Evolutionary conservation across 2,888 invertebrate genomes (phyloP), one percentile per base, ranked within the genome.

Genomic region (Tenodera sinensis): DNA sequence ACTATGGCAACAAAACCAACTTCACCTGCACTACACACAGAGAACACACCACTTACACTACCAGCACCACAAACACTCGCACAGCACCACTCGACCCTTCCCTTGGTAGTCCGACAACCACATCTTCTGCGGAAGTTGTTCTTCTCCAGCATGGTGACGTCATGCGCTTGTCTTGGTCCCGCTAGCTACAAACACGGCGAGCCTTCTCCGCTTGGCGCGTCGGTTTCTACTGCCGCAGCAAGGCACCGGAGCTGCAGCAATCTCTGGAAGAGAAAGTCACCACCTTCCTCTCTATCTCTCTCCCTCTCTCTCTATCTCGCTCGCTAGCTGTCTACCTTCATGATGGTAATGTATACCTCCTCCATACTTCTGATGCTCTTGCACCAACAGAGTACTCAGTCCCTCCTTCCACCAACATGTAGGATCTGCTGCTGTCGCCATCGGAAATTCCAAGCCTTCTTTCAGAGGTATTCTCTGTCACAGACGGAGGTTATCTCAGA

Each of bases 181-280:
- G 54, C 54, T 71, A 71, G 54, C 54, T 71, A 71, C 54, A 71
- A 71, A 71, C 54, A 6, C 54, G 54, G 54, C 54, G 54, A 15
- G 54, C 54, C 54, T 71, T 20, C 54, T 71, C 54, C 54, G 54
- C 54, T 71, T 71, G 54, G 54, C 54, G 54, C 2, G 54, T 71
- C 54, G 54, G 54, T 71, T 71, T 71, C 54, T 71, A 71, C 54
- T 71, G 54, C 54, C 54, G 54, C 54, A 71, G 54, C 54, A 71
- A 15, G 20, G 54, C 20, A 25, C 54, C 54, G 54, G 1, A 71
- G 54, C 54, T 71, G 54, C 54, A 71, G 54, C 54, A 71, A 20
- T 71, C 54, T 71, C 54, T 71, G 54, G 54, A 86, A 86, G 86
- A 86, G 86, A 86, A 86, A 86, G 86, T 86, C 28, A 81, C 54